A percentile compares a stretch with the other conserved stretches of the same genome.
phyloP scores from a whole-genome alignment of 2,113 vertebrate genomes.

The Empidonax traillii region DNA sequence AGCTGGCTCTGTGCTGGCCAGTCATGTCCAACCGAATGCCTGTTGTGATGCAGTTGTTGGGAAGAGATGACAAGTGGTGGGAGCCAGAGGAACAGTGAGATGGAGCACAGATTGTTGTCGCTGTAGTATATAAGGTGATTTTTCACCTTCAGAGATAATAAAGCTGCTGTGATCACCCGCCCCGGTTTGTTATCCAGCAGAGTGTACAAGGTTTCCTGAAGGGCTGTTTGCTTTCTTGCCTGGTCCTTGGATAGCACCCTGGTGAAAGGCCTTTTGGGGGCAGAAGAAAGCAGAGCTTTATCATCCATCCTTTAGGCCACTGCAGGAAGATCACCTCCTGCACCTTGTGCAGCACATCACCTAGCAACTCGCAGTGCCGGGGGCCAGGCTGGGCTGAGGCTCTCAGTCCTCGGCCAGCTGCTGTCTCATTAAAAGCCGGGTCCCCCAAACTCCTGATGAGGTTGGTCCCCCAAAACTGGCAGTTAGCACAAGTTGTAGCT shows the following conservation, averaged over 20 bases:
- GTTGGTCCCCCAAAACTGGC: neutral
- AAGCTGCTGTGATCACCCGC: neutral
- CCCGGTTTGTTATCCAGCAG: neutral
- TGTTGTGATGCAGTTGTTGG: neutral
- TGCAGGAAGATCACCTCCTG: neutral
- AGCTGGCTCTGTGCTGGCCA: neutral
- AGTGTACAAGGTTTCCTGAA: neutral
- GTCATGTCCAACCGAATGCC: neutral
- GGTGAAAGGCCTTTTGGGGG: neutral
- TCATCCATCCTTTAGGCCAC: neutral
- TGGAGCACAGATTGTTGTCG: neutral
- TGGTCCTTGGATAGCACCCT: neutral
- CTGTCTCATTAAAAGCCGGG: neutral
- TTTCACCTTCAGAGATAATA: neutral
- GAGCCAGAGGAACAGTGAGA: neutral
- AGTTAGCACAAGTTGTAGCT: neutral
- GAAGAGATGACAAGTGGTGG: neutral
- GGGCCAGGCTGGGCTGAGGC: neutral
- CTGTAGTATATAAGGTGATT: neutral
- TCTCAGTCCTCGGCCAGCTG: neutral
- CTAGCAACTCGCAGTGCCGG: fast-evolving
- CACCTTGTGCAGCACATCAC: fast-evolving
- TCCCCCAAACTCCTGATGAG: neutral
- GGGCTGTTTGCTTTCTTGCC: neutral
- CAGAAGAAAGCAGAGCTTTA: neutral